Percentiles rank a stretch among this genome's conserved stretches.
phyloP scores from a whole-genome alignment of 1,140 invertebrate genomes.

The Conopomorpha cramerella region DNA sequence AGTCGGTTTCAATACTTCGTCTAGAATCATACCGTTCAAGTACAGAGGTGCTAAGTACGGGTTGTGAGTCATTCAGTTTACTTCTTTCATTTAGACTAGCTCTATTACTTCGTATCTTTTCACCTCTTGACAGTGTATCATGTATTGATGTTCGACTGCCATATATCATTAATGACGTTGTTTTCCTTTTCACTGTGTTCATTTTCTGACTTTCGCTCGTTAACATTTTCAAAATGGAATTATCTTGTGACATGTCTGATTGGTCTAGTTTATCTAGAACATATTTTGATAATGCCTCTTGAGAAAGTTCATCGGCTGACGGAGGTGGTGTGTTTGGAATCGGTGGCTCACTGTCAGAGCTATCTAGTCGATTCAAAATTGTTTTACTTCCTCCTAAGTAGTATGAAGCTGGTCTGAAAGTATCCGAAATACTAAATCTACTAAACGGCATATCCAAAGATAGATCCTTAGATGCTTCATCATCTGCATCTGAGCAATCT shows the following conservation, averaged over 20 bases:
- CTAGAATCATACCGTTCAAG: conserved; percentile 38
- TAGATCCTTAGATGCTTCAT: conserved; percentile 78
- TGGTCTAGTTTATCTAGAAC: conserved; percentile 51
- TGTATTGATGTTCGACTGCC: conserved; percentile 57
- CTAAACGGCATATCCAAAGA: conserved; percentile 42
- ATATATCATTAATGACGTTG: conserved; percentile 57
- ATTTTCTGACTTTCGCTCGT: conserved; percentile 48
- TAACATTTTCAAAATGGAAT: conserved; percentile 53
- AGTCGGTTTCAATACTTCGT: conserved; percentile 42
- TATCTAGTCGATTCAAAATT: conserved; percentile 72
- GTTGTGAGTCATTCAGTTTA: conserved; percentile 20
- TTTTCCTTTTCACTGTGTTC: conserved; percentile 45
- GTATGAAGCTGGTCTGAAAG: conserved; percentile 84
- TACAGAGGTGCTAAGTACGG: conserved; percentile 30
- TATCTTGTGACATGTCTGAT: conserved; percentile 45
- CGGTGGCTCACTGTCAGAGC: conserved; percentile 85
- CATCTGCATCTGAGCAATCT: conserved; percentile 83
- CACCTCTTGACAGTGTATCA: conserved; percentile 55
- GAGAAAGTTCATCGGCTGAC: conserved; percentile 65
- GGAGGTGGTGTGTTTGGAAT: conserved; percentile 78
- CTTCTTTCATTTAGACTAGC: conserved; percentile 40
- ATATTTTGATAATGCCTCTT: conserved; percentile 46
- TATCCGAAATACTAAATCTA: conserved; percentile 83
- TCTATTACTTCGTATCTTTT: conserved; percentile 50
- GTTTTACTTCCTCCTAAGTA: conserved; percentile 71